Evolutionary conservation across 2,797 vertebrate genomes (phyloP).

Genomic region (Coluber constrictor): DNA sequence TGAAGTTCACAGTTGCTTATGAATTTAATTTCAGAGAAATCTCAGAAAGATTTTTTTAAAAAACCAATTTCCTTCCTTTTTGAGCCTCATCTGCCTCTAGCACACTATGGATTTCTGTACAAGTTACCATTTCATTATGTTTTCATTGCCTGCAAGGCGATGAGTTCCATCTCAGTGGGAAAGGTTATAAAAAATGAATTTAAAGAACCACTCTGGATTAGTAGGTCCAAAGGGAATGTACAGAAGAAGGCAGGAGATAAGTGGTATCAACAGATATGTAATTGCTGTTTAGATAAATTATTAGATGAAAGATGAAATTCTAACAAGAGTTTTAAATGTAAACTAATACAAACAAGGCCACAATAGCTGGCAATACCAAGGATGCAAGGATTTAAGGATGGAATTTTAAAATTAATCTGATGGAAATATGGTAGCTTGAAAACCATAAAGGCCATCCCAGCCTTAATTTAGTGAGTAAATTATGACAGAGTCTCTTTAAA

Average conservation of each 20-base stretch:
- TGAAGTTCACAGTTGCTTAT: not conserved
- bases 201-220: not conserved
- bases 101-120: not conserved
- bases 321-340: not conserved
- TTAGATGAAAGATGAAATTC: not conserved
- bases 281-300: not conserved
- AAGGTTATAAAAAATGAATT: not conserved
- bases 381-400: not conserved
- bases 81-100: not conserved
- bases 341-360: not conserved
- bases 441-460: not conserved
- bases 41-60: not conserved
- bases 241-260: not conserved
- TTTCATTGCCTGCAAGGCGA: not conserved
- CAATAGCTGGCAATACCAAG: not conserved
- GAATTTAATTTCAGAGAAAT: not conserved
- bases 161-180: not conserved
- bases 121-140: constrained; percentile 1
- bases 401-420: not conserved
- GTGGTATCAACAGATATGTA: not conserved
- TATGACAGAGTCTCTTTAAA: not conserved
- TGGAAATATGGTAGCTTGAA: not conserved
- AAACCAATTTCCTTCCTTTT: not conserved
- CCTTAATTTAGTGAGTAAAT: not conserved
- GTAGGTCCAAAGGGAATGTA: not conserved